phyloP scores from a whole-genome alignment of 2,797 vertebrate genomes.

The Avahi laniger region DNA sequence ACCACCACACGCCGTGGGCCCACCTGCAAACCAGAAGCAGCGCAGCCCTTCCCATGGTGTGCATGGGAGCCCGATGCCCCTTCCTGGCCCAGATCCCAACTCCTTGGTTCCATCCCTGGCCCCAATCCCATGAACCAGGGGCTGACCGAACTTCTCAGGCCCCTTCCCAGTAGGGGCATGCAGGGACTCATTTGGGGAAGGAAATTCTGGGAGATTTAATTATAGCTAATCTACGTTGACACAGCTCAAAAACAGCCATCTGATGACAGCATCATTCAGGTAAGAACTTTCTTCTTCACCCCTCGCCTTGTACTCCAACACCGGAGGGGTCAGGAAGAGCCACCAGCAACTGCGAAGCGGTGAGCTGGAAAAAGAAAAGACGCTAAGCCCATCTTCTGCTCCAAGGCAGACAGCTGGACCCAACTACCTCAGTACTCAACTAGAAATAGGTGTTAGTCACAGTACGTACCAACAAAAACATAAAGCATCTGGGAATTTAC shows the following conservation, averaged over 20 bases:
- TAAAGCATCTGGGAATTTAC: background rate
- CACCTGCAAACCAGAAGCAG: background rate
- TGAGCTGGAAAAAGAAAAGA: background rate
- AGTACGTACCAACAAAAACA: background rate
- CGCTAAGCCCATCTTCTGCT: background rate
- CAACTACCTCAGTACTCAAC: background rate
- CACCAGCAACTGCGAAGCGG: background rate
- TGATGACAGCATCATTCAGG: background rate
- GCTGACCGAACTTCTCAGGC: background rate
- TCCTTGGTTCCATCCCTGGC: background rate
- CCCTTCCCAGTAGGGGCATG: background rate
- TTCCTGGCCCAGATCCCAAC: background rate
- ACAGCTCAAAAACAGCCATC: background rate
- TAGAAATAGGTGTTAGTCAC: background rate
- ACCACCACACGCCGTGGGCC: background rate
- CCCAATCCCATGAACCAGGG: background rate
- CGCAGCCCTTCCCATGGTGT: no score
- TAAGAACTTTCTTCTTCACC: background rate
- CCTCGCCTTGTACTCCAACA: background rate
- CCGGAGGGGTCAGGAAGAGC: background rate
- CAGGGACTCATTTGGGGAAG: background rate
- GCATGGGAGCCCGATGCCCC: background rate
- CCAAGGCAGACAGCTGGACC: background rate
- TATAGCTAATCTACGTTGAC: background rate
- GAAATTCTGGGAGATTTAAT: background rate